phyloP scores from a whole-genome alignment of 2,797 vertebrate species.

The Mastacembelus armatus region DNA sequence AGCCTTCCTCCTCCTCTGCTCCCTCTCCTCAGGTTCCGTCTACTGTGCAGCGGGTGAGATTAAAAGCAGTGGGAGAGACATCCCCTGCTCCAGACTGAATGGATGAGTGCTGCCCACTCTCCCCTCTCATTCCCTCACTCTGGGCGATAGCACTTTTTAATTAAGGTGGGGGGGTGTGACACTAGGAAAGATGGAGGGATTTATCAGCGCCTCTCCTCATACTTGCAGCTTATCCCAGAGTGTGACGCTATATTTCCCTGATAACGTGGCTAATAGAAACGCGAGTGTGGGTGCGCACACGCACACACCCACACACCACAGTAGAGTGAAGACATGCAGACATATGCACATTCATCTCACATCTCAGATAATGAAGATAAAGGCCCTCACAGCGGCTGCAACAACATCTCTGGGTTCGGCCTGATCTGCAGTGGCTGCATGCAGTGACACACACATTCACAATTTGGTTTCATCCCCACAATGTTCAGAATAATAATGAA shows the following conservation, averaged over 20 bases:
- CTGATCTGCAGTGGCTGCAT: constrained; percentile 36
- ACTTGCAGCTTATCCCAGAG: constrained; percentile 77
- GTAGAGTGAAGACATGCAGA: constrained; percentile 66
- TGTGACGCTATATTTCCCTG: constrained; percentile 68
- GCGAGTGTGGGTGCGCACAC: constrained; percentile 26
- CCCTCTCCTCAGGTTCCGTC: constrained; percentile 45
- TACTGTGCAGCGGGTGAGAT: constrained; percentile 67
- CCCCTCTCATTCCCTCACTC: constrained; percentile 78
- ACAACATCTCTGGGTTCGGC: constrained; percentile 48
- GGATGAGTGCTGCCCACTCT: constrained; percentile 74
- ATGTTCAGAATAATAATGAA: constrained; percentile 3
- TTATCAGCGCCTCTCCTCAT: constrained; percentile 78
- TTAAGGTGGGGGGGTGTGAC: constrained; percentile 77
- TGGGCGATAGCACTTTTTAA: constrained; percentile 85
- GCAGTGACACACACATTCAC: background rate
- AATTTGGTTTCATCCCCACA: background rate
- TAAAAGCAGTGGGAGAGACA: constrained; percentile 66
- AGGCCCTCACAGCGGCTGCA: constrained; percentile 39
- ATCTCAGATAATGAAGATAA: constrained; percentile 73
- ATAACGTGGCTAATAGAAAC: constrained; percentile 84
- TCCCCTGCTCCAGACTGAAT: constrained; percentile 74
- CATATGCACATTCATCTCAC: constrained; percentile 76
- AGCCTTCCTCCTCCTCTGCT: constrained; percentile 28
- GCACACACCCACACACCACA: constrained; percentile 4
- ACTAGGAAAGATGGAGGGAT: constrained; percentile 79